Conservation (phyloP, 1,140 invertebrate species). For the Drosophila leontia region DNA sequence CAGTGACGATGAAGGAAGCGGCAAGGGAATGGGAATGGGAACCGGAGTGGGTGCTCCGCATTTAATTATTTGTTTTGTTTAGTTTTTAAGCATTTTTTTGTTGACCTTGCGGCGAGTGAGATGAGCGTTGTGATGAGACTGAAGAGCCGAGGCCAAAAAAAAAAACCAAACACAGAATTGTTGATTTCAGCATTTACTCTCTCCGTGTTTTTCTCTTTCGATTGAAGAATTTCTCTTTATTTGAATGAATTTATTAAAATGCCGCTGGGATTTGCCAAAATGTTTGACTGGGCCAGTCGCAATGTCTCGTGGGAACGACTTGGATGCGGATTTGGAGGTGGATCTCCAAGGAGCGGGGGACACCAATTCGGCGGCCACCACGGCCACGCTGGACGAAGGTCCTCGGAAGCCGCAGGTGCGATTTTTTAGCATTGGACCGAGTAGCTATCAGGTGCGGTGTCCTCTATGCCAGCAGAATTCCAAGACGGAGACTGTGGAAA, state of each 20-base stretch:
- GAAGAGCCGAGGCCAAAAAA: slow-evolving; percentile 23
- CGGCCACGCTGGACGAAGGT: slow-evolving; percentile 49
- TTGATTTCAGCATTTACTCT: slow-evolving; percentile 15
- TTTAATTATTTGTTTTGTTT: slow-evolving; percentile 45
- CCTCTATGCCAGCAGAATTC: slow-evolving; percentile 66
- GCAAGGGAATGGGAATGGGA: neutral
- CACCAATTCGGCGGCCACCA: slow-evolving; percentile 51
- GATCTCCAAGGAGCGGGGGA: slow-evolving; percentile 40
- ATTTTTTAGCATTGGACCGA: slow-evolving; percentile 73
- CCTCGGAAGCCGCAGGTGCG: slow-evolving; percentile 61
- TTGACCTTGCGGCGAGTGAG: slow-evolving; percentile 40
- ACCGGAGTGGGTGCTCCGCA: slow-evolving; percentile 22
- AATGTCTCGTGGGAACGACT: slow-evolving; percentile 61
- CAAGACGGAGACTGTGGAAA: slow-evolving; percentile 68
- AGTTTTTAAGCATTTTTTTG: slow-evolving; percentile 44
- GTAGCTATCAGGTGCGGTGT: slow-evolving; percentile 64
- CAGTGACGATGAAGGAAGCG: slow-evolving; percentile 26
- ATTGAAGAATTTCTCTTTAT: slow-evolving; percentile 27
- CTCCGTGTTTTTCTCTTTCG: slow-evolving; percentile 26
- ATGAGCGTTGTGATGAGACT: slow-evolving; percentile 22
- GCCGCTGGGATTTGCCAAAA: slow-evolving; percentile 2
- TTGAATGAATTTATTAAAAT: neutral
- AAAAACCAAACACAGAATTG: slow-evolving; percentile 1
- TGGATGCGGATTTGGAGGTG: slow-evolving; percentile 62
- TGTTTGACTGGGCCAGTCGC: slow-evolving; percentile 49